Evolutionary conservation across 2,888 invertebrate genomes (phyloP).

Genomic region (Stratiomys singularior): DNA sequence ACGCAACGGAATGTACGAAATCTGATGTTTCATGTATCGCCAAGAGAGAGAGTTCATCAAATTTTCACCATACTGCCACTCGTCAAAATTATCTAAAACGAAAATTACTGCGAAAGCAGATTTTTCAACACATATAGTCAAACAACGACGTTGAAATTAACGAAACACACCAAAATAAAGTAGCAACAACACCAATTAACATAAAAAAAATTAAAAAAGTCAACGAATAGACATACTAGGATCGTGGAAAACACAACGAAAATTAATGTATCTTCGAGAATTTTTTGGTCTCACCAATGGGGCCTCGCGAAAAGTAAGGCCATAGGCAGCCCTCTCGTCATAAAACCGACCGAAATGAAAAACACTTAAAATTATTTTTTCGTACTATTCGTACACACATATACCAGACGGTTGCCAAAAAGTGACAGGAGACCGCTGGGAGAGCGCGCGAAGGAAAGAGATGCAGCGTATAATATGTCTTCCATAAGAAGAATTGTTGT

Average conservation of each 20-base stretch:
- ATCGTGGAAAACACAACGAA: constrained; percentile 14
- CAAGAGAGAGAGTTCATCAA: neutral
- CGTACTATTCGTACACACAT: constrained; percentile 39
- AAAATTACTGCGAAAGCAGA: neutral
- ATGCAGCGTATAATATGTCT: constrained; percentile 22
- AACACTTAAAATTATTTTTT: constrained; percentile 42
- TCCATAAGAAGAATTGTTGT: constrained; percentile 39
- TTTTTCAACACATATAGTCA: constrained; percentile 17
- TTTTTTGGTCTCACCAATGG: constrained; percentile 38
- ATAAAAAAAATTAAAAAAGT: neutral
- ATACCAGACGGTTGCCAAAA: constrained; percentile 32
- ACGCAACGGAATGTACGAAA: no score
- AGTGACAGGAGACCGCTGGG: constrained; percentile 24
- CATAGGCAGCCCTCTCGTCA: constrained; percentile 38
- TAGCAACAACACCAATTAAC: neutral
- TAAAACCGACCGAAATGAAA: constrained; percentile 40
- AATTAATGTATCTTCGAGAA: constrained; percentile 24
- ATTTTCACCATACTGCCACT: neutral
- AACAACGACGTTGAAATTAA: neutral
- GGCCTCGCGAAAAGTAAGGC: constrained; percentile 38
- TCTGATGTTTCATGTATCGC: no score
- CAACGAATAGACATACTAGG: constrained; percentile 9
- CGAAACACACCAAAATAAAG: constrained; percentile 7
- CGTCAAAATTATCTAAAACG: constrained; percentile 21
- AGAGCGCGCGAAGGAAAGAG: constrained; percentile 18